Percentiles rank a stretch among this genome's conserved stretches.
Evolutionary conservation across 2,888 invertebrate genomes (phyloP).

Genomic region (Lasioglossum morio): DNA sequence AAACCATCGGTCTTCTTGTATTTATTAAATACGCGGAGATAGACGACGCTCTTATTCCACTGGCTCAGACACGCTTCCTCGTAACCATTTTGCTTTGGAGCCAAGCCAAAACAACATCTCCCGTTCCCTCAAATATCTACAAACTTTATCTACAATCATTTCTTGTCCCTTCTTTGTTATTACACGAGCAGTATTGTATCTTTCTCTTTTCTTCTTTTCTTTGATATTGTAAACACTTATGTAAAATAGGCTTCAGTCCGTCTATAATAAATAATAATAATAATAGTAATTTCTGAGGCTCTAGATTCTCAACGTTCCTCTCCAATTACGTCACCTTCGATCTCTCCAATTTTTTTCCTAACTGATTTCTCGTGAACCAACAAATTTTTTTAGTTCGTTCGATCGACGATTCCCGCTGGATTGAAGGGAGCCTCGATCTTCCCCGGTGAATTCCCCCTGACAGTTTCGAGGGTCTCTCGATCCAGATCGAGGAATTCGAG

Average conservation of each 20-base stretch:
- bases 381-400: not conserved
- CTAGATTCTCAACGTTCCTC: not conserved
- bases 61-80: not conserved
- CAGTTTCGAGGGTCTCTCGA: not conserved
- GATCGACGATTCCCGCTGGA: not conserved
- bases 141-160: not conserved
- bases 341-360: not conserved
- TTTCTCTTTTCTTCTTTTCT: too few species aligned
- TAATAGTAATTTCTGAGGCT: too few species aligned
- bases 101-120: not conserved
- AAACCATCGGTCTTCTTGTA: constrained; percentile 20
- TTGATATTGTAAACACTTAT: too few species aligned
- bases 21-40: constrained; percentile 48
- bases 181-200: too few species aligned
- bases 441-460: not conserved
- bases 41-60: constrained; percentile 35
- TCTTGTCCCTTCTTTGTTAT: too few species aligned
- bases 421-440: not conserved
- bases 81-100: not conserved
- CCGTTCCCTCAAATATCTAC: not conserved
- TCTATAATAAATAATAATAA: too few species aligned
- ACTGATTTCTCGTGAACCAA: not conserved
- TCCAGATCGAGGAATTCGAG: not conserved
- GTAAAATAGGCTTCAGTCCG: too few species aligned
- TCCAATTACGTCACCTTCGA: not conserved